Conservation (phyloP, 2,888 invertebrate genomes). For the Podotricha telesiphe region DNA sequence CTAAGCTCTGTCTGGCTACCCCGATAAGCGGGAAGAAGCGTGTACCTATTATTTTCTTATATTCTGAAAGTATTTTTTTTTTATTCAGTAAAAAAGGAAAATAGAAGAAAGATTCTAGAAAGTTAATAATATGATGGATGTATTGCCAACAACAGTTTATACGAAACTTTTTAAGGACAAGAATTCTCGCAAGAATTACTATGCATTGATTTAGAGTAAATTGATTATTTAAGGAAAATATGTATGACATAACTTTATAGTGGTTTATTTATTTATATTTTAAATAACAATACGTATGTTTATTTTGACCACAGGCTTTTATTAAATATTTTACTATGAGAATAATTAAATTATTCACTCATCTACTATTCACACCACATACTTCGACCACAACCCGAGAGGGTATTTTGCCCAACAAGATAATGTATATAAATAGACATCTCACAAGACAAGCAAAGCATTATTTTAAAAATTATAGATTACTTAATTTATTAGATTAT, state of each 20-base stretch:
- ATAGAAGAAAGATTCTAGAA: too few species aligned
- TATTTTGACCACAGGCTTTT: conserved; percentile 5
- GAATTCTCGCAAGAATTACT: not conserved
- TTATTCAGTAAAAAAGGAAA: too few species aligned
- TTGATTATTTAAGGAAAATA: conserved; percentile 15
- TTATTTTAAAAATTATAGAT: too few species aligned
- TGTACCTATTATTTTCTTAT: too few species aligned
- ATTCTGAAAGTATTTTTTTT: too few species aligned
- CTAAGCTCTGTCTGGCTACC: too few species aligned
- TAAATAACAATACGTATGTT: not conserved
- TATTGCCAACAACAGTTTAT: too few species aligned
- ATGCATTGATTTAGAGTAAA: not conserved
- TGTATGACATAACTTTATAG: conserved; percentile 4
- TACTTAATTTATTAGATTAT: too few species aligned
- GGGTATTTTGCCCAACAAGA: not conserved
- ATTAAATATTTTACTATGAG: not conserved
- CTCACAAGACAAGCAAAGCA: too few species aligned
- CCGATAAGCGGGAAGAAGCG: too few species aligned
- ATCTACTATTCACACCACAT: conserved; percentile 1
- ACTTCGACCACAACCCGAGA: not conserved
- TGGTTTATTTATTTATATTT: conserved; percentile 9
- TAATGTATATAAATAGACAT: not conserved
- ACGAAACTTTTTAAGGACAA: too few species aligned
- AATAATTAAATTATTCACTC: conserved; percentile 6
- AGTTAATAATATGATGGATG: too few species aligned